These are phyloP conservation scores for Myxocyprinus asiaticus DNA, from an alignment of 2,113 vertebrate genomes.

Conservation along the genomic window DNA sequence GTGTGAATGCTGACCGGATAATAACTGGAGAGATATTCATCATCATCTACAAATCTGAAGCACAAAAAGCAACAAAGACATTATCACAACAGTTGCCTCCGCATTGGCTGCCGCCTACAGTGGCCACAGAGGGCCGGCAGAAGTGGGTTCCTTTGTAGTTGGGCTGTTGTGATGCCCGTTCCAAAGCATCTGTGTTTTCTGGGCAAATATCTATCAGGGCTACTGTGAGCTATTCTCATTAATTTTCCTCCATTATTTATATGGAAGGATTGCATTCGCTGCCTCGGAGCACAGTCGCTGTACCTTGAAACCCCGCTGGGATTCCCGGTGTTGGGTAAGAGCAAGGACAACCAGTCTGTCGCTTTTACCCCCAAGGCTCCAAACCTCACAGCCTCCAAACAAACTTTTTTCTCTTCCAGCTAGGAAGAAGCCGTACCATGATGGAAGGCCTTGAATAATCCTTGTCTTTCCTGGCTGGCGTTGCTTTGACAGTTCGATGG, in stretches of 20 bases:
- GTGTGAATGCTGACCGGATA: neutral
- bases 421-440: slow-evolving; percentile 17
- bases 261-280: slow-evolving; percentile 35
- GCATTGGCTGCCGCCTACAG: slow-evolving; percentile 35
- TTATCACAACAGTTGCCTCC: slow-evolving; percentile 32
- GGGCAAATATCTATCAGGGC: slow-evolving; percentile 51
- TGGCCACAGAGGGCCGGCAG: slow-evolving; percentile 35
- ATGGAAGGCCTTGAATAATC: slow-evolving; percentile 41
- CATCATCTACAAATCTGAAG: slow-evolving; percentile 9
- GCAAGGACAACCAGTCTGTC: slow-evolving; percentile 32
- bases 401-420: slow-evolving; percentile 43
- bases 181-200: slow-evolving; percentile 60
- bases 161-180: slow-evolving; percentile 47
- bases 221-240: slow-evolving; percentile 48
- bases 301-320: slow-evolving; percentile 38
- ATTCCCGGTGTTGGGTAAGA: slow-evolving; percentile 32
- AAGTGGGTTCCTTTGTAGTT: slow-evolving; percentile 51
- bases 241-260: slow-evolving; percentile 52
- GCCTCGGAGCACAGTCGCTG: slow-evolving; percentile 17
- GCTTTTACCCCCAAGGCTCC: slow-evolving; percentile 5
- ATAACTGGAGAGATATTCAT: neutral
- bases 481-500: slow-evolving; percentile 19
- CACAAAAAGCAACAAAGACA: neutral
- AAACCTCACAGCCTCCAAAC: slow-evolving; percentile 32
- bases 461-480: slow-evolving; percentile 34